Conservation (phyloP, 2,797 vertebrate species). For the Chaetodon trifasciatus region DNA sequence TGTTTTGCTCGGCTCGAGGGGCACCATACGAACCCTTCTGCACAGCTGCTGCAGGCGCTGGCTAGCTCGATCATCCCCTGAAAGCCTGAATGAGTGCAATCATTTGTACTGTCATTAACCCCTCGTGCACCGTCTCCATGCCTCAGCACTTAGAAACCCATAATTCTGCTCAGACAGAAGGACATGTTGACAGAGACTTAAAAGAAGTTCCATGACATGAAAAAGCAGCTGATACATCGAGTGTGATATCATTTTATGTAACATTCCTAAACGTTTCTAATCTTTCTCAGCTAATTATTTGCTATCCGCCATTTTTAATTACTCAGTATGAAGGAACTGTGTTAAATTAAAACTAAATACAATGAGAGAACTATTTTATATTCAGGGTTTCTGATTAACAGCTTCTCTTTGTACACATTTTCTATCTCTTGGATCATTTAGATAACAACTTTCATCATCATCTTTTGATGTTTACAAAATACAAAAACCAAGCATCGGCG, state of each 20-base stretch:
- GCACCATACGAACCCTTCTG: conserved; percentile 60
- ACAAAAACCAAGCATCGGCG: conserved; percentile 59
- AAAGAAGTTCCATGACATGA: conserved; percentile 38
- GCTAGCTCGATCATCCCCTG: conserved; percentile 69
- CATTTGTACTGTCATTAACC: conserved; percentile 77
- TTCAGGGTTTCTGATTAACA: conserved; percentile 77
- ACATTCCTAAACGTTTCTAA: conserved; percentile 58
- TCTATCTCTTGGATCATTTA: conserved; percentile 77
- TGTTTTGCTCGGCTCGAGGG: conserved; percentile 83
- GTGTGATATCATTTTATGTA: conserved; percentile 25
- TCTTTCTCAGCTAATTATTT: conserved; percentile 68
- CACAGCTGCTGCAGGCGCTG: conserved; percentile 76
- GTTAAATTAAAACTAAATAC: conserved; percentile 62
- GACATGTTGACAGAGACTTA: conserved; percentile 6
- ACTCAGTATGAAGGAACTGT: conserved; percentile 53
- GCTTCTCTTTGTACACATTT: conserved; percentile 68
- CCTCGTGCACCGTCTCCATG: conserved; percentile 45
- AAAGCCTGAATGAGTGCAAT: conserved; percentile 73
- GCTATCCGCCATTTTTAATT: conserved; percentile 64
- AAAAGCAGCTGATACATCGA: conserved; percentile 34
- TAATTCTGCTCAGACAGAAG: conserved; percentile 22
- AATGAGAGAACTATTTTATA: conserved; percentile 66
- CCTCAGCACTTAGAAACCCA: conserved; percentile 63
- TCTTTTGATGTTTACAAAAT: conserved; percentile 81
- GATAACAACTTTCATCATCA: conserved; percentile 78